phyloP scores from a whole-genome alignment of 2,888 invertebrate genomes.

The Pristionchus mayeri region DNA sequence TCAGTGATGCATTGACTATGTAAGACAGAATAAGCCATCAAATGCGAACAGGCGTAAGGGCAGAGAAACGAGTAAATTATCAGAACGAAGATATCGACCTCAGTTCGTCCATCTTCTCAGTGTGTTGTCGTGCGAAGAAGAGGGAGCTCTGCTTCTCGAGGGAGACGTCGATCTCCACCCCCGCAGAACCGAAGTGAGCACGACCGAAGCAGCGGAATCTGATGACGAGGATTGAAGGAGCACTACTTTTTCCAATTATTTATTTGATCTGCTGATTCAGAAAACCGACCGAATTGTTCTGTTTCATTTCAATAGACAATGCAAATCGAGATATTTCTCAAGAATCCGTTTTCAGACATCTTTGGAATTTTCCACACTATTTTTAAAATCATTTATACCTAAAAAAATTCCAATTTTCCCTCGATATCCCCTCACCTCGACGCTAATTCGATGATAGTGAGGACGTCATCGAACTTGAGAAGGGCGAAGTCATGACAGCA shows the following conservation, averaged over 20 bases:
- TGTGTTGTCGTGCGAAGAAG: constrained; percentile 64
- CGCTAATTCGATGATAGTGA: constrained; percentile 70
- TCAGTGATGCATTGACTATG: too few species aligned
- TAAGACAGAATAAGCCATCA: too few species aligned
- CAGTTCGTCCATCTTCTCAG: constrained; percentile 72
- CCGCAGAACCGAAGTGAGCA: constrained; percentile 61
- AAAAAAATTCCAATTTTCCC: not conserved
- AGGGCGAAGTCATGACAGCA: constrained; percentile 61
- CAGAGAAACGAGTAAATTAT: too few species aligned
- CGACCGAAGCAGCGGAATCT: constrained; percentile 70
- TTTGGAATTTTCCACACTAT: not conserved
- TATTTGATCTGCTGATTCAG: too few species aligned
- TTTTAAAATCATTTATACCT: not conserved
- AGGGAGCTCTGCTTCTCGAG: constrained; percentile 60
- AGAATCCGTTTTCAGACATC: not conserved
- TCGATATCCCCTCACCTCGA: constrained; percentile 60
- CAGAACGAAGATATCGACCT: too few species aligned
- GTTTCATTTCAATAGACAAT: too few species aligned
- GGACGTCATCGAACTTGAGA: constrained; percentile 71
- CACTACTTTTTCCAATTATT: too few species aligned
- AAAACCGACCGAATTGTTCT: too few species aligned
- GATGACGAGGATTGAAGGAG: not conserved
- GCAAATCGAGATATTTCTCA: too few species aligned
- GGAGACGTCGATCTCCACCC: constrained; percentile 57
- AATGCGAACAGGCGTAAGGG: too few species aligned